Base-by-base conservation (phyloP, 1,140 invertebrate genomes). In the Aphis gossypii region DNA sequence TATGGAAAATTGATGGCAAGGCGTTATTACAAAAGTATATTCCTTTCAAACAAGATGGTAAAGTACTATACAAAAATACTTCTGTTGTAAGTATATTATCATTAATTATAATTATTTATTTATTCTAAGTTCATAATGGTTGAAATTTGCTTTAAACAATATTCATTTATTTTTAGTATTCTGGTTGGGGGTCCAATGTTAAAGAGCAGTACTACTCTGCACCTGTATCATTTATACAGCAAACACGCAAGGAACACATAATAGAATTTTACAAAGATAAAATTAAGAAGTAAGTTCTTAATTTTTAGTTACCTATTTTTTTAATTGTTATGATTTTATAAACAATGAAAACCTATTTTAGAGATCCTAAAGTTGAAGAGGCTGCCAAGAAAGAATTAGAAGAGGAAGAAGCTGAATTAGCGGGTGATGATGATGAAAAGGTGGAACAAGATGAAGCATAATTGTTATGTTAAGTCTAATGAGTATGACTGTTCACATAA, bases 1-100 rank as follows among this genome's bases (percentile, higher is more conserved):
- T 97, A 94, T 97, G 97, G 97, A 97, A 97, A 96, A 97, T 97
- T 95, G 97, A 97, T 96, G 97, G 97, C 68, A 97, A 97, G 96
- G 97, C 97, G 44, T 95, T 97, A 93, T 95, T 97, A 88, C 97
- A 97, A 95, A 97, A 97, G 95, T 97, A 97, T 95, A 96, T 97
- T 95, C 97, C 97, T 76, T 97, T 97, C 95, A 93, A 94, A 76
- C 96, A 97, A 95, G 96, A 96, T 95, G 96, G 96, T 86, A 97
- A 97, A 95, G 96, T 96, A 88, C 95, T 97, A 94, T 97, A 97
- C 95, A 97, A 97, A 96, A 97, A 97, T 95, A 97, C 97, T 94
- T 97, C 97, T 94, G 97, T 97, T 94, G 97, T 97, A 96, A 96
- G 96, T 94, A 51, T 90, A 89, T 82, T 90, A 46, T 84, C 21